Conservation (phyloP, 2,797 vertebrate species). For the Enteromius radiatus region DNA sequence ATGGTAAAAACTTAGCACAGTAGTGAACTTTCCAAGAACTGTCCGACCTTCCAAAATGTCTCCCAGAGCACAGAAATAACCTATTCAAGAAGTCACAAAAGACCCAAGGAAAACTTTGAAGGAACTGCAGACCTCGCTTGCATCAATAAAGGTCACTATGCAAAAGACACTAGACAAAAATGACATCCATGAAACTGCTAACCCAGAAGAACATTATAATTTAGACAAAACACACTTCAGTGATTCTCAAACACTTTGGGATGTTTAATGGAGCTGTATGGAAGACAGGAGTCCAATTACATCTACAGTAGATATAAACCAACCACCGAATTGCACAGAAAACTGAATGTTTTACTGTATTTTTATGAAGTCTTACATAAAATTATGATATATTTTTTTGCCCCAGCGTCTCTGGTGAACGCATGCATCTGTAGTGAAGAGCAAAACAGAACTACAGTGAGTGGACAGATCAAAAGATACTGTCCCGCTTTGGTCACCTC, state of each 20-base stretch:
- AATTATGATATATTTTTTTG: not conserved
- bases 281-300: not conserved
- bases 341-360: not conserved
- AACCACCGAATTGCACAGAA: not conserved
- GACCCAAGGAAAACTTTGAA: not conserved
- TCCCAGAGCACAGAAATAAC: not conserved
- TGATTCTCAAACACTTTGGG: not conserved
- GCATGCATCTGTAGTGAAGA: not conserved
- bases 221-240: not conserved
- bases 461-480: conserved; percentile 12
- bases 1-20: not conserved
- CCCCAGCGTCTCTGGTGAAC: not conserved
- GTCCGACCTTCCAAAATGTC: not conserved
- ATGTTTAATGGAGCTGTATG: not conserved
- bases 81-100: not conserved
- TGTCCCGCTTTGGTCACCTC: not conserved
- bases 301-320: not conserved
- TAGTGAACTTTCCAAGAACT: not conserved
- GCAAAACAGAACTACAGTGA: conserved; percentile 12
- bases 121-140: not conserved
- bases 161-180: not conserved
- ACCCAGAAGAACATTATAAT: not conserved
- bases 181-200: not conserved
- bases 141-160: not conserved
- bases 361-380: not conserved